These are phyloP conservation scores for Pyrocoelia pectoralis DNA, from an alignment of 2,888 invertebrate species.

Conservation along the genomic window DNA sequence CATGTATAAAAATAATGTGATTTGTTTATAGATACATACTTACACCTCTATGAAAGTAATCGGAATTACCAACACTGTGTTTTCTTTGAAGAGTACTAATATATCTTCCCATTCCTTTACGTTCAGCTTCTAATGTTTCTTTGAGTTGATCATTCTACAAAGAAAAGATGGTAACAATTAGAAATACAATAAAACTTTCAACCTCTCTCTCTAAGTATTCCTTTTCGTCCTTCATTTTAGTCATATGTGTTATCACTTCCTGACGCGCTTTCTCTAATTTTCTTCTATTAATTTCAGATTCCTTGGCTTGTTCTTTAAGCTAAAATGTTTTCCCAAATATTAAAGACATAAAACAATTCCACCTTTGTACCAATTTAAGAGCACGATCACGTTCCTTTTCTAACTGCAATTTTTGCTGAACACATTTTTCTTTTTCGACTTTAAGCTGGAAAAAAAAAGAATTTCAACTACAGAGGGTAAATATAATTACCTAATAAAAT, in stretches of 20 bases:
- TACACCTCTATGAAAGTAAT: conserved; percentile 46
- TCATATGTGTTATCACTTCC: conserved; percentile 67
- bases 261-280: conserved; percentile 66
- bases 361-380: conserved; percentile 60
- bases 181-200: conserved; percentile 38
- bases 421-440: conserved; percentile 61
- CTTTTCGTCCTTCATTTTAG: conserved; percentile 65
- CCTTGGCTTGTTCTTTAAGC: conserved; percentile 65
- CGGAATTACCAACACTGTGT: conserved; percentile 4
- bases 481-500: too few relatives aligned
- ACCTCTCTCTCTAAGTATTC: conserved; percentile 67
- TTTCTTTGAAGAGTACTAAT: conserved; percentile 37
- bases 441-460: conserved; percentile 55
- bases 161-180: conserved; percentile 22
- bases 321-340: conserved; percentile 50
- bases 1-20: conserved; percentile 3
- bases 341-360: conserved; percentile 25
- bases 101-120: conserved; percentile 61
- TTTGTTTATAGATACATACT: conserved; percentile 15
- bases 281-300: conserved; percentile 65
- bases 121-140: conserved; percentile 64
- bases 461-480: not conserved
- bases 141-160: conserved; percentile 66
- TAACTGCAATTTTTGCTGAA: conserved; percentile 59
- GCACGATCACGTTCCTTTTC: conserved; percentile 62